A percentile compares a stretch with the other conserved stretches of the same genome.
Evolutionary conservation across 2,113 vertebrate species (phyloP).

Genomic region (Sphyrna mokarran): DNA sequence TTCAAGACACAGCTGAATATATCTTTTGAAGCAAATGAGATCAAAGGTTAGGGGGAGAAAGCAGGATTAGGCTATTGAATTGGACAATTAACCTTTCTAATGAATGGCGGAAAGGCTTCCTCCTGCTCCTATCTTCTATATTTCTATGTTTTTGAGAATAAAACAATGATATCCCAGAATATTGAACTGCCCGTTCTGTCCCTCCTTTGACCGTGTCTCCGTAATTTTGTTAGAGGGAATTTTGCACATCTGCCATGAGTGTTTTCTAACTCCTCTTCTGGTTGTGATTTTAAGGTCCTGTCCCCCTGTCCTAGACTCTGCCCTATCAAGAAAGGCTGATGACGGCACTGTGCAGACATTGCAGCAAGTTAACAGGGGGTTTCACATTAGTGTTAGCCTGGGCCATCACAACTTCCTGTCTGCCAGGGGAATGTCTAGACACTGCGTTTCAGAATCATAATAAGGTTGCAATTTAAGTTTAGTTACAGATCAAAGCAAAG

Average conservation of each 20-base stretch:
- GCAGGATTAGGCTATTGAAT: too few species aligned
- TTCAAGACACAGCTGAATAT: too few species aligned
- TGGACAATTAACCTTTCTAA: too few species aligned
- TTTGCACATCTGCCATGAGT: neutral
- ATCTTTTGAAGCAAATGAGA: too few species aligned
- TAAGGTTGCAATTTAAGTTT: neutral
- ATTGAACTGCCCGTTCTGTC: too few species aligned
- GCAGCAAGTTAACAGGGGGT: neutral
- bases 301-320: neutral
- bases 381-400: neutral
- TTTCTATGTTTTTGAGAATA: too few species aligned
- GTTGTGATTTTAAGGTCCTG: neutral
- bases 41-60: too few species aligned
- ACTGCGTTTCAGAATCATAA: neutral
- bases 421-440: neutral
- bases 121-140: too few species aligned
- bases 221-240: neutral
- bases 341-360: neutral
- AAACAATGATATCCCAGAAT: too few species aligned
- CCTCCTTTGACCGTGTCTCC: too few species aligned
- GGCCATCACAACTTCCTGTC: neutral
- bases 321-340: neutral
- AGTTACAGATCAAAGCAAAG: constrained; percentile 19
- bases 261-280: neutral
- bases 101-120: too few species aligned